Evolutionary conservation across 2,113 vertebrate species (phyloP), one percentile per base, ranked within the genome.

Genomic region (Ameiurus melas): DNA sequence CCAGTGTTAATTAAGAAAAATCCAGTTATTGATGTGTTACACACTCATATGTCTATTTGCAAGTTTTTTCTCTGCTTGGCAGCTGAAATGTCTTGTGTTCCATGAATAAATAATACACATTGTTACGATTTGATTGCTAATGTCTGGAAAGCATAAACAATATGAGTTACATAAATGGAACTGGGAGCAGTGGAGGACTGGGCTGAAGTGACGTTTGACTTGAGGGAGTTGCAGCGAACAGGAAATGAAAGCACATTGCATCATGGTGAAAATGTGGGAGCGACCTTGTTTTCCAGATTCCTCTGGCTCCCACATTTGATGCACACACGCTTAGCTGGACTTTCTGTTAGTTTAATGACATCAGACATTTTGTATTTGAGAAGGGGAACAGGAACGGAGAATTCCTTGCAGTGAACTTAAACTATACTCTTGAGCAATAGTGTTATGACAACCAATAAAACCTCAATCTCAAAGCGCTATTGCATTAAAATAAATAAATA

Each of bases 211-310:
- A 90, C 64, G 82, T 80, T 71, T 85, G 84, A 84, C 51, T 81
- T 58, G 25, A 85, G 83, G 71, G 86, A 51, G 73, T 87, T 83
- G 36, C 60, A 68, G 83, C 36, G 83, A 62, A 87, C 85, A 89
- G 89, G 86, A 91, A 90, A 88, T 90, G 51, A 90, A 86, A 78
- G 82, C 62, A 60, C 82, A 91, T 91, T 94, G 90, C 87, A 92
- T 93, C 92, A 91, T 75, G 90, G 92, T 87, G 64, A 93, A 94
- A 94, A 94, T 79, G 87, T 90, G 85, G 79, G 75, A 92, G 73
- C 93, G 89, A 90, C 89, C 89, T 93, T 92, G 91, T 84, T 91
- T 95, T 94, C 90, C 93, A 93, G 88, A 94, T 92, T 93, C 86
- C 90, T 92, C 92, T 87, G 84, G 85, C 88, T 92, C 89, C 90